A percentile compares a stretch with the other conserved stretches of the same genome.
Evolutionary conservation across 2,888 invertebrate species (phyloP).

Genomic region (Aproaerema taeniolella): DNA sequence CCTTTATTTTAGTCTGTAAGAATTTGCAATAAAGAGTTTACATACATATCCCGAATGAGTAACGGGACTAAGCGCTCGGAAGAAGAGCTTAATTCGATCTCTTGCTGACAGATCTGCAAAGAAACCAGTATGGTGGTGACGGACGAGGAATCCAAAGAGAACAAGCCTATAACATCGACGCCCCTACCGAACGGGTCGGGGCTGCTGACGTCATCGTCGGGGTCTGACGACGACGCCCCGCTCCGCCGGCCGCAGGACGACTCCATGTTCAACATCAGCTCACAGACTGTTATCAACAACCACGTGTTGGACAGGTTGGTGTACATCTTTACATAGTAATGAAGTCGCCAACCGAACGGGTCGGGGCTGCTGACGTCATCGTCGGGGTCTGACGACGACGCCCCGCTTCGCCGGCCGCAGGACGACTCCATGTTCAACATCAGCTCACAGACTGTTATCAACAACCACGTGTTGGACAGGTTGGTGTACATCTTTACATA

Average conservation of each 20-base stretch:
- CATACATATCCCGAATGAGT: too few species aligned
- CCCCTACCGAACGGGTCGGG: conserved; percentile 51
- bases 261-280: conserved; percentile 37
- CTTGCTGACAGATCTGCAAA: conserved; percentile 57
- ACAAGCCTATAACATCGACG: conserved; percentile 69
- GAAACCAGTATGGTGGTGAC: conserved; percentile 54
- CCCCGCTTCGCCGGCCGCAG: conserved; percentile 49
- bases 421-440: conserved; percentile 41
- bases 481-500: conserved; percentile 18
- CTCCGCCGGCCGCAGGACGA: conserved; percentile 47
- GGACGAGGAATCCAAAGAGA: conserved; percentile 72
- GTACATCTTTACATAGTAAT: too few species aligned
- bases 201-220: conserved; percentile 41
- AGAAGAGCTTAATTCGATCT: too few species aligned
- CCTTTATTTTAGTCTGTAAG: too few species aligned
- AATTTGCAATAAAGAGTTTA: too few species aligned
- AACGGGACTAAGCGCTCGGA: too few species aligned
- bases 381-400: conserved; percentile 60
- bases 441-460: conserved; percentile 30
- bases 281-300: conserved; percentile 34
- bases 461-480: conserved; percentile 45
- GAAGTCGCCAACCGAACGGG: conserved; percentile 59
- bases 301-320: conserved; percentile 41
- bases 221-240: conserved; percentile 61
- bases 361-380: conserved; percentile 33